Conservation (phyloP, 2,113 vertebrate species). For the Actenoides lindsayi region DNA sequence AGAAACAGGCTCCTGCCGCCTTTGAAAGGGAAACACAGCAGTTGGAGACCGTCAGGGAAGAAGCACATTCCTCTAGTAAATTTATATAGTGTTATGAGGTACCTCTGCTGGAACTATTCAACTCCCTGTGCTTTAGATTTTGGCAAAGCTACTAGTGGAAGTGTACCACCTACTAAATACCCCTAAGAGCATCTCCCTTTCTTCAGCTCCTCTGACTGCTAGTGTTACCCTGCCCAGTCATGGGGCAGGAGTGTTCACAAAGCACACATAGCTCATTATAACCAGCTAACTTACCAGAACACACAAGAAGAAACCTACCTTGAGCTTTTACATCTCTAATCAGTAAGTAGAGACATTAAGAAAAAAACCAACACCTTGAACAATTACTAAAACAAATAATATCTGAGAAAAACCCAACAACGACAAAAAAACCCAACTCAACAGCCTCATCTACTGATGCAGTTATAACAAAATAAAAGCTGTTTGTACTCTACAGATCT, state of each 20-base stretch:
- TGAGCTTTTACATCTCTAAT: neutral
- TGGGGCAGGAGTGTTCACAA: neutral
- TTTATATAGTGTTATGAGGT: neutral
- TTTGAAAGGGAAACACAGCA: neutral
- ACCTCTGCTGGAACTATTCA: neutral
- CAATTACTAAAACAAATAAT: neutral
- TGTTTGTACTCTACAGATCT: accelerated
- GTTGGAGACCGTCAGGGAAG: neutral
- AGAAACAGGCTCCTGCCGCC: neutral
- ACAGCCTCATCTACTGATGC: neutral
- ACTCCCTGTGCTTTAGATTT: neutral
- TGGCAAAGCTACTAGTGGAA: neutral
- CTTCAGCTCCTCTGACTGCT: neutral
- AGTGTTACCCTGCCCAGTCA: neutral
- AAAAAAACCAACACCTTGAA: neutral
- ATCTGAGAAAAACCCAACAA: too few species aligned
- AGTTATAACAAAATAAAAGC: accelerated
- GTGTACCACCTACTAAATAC: neutral
- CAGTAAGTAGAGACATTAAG: neutral
- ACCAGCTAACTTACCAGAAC: neutral
- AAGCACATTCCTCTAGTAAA: neutral
- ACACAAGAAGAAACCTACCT: neutral
- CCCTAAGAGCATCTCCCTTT: neutral
- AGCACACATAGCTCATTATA: neutral
- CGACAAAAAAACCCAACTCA: neutral